These are phyloP conservation scores for Cebidichthys violaceus DNA, from an alignment of 2,113 vertebrate genomes.

Conservation along the genomic window DNA sequence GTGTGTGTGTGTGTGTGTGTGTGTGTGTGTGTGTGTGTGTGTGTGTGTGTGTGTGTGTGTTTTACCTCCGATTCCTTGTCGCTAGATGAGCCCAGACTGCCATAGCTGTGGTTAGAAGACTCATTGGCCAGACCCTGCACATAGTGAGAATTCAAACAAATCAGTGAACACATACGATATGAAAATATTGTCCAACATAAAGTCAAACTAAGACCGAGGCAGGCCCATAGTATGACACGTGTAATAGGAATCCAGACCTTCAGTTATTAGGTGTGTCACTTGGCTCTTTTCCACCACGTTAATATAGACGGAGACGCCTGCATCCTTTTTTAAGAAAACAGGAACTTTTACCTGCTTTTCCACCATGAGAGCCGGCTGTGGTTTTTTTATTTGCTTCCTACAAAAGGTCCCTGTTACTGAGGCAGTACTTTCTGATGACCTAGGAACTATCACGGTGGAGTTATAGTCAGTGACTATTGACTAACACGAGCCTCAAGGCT, in stretches of 20 bases:
- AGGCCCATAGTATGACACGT: background rate
- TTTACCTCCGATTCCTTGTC: constrained; percentile 99
- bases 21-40: background rate
- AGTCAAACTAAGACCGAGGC: constrained; percentile 20
- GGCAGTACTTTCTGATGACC: background rate
- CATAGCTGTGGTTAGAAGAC: constrained; percentile 99
- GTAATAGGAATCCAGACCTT: constrained; percentile 44
- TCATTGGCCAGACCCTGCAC: constrained; percentile 96
- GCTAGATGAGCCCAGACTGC: constrained; percentile 97
- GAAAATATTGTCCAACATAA: background rate
- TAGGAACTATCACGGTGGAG: background rate
- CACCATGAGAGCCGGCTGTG: background rate
- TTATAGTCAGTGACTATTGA: background rate
- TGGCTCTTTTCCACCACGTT: constrained; percentile 37
- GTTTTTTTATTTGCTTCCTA: background rate
- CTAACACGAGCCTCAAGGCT: background rate
- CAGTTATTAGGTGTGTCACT: constrained; percentile 56
- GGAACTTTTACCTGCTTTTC: constrained; percentile 45
- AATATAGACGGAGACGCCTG: constrained; percentile 29
- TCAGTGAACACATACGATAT: constrained; percentile 15
- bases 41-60: background rate
- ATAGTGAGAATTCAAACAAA: constrained; percentile 59
- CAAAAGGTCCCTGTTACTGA: background rate
- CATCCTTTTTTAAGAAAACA: constrained; percentile 40
- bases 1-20: too few relatives aligned